phyloP scores from a whole-genome alignment of 2,888 invertebrate species.

The Micoletzkya japonica region DNA sequence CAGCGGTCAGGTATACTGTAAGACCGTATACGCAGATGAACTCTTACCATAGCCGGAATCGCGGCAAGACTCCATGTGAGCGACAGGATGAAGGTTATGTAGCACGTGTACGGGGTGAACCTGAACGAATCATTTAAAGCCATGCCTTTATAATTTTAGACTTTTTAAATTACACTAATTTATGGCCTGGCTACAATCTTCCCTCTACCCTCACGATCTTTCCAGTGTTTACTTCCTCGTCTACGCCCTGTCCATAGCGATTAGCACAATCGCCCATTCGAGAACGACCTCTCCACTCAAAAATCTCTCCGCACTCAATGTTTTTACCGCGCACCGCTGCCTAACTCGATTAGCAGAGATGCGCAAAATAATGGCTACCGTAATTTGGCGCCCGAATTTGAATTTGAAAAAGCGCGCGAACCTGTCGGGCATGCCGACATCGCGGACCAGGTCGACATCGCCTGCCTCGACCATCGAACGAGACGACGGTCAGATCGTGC shows the following conservation, averaged over 20 bases:
- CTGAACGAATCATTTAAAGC: background rate
- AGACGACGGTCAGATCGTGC: background rate
- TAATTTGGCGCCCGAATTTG: no score
- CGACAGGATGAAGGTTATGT: conserved; percentile 8
- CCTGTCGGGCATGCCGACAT: conserved; percentile 27
- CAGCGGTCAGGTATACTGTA: no score
- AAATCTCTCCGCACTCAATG: no score
- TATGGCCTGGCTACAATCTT: background rate
- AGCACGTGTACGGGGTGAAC: conserved; percentile 24
- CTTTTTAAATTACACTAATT: background rate
- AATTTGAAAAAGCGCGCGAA: no score
- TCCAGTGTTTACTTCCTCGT: background rate
- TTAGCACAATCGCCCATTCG: no score
- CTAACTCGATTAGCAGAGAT: no score
- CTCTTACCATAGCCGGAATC: conserved; percentile 26
- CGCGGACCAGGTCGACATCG: conserved; percentile 26
- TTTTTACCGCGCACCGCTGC: no score
- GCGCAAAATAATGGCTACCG: no score
- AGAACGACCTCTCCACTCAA: no score
- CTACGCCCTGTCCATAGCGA: no score
- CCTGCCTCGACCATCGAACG: background rate
- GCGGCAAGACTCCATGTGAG: conserved; percentile 26
- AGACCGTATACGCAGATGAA: no score
- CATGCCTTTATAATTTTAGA: background rate
- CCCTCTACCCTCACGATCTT: background rate